phyloP scores from a whole-genome alignment of 2,113 vertebrate genomes.

The Rostratula benghalensis region DNA sequence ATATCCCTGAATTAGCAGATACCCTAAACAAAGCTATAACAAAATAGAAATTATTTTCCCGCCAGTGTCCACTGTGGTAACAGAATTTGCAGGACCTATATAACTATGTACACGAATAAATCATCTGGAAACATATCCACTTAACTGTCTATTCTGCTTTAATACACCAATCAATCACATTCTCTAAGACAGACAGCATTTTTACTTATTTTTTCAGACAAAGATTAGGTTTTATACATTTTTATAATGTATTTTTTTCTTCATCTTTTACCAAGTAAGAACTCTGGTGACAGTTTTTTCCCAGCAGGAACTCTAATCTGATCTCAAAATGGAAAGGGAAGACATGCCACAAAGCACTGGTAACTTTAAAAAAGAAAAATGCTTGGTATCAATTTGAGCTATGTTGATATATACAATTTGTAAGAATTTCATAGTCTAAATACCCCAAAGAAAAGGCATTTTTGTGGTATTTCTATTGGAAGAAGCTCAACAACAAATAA shows the following conservation, averaged over 20 bases:
- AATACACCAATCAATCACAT: background rate
- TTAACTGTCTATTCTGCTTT: background rate
- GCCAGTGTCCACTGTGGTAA: accelerated
- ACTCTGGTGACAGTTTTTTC: background rate
- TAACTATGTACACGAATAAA: background rate
- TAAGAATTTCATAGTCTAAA: conserved; percentile 64
- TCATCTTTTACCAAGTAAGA: background rate
- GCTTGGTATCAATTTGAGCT: background rate
- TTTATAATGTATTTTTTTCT: background rate
- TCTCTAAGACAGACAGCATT: background rate
- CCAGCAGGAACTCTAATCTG: background rate
- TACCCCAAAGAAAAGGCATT: conserved; percentile 66
- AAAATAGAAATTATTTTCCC: background rate
- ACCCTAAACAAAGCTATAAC: background rate
- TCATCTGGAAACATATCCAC: background rate
- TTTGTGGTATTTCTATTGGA: conserved; percentile 81
- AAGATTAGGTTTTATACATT: background rate
- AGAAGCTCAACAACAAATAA: conserved; percentile 66
- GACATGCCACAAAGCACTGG: conserved; percentile 2
- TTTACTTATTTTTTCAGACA: background rate
- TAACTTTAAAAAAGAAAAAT: conserved; percentile 25
- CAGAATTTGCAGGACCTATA: background rate
- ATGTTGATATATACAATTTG: conserved; percentile 67
- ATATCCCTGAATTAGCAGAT: background rate
- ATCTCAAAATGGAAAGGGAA: background rate